phyloP scores from a whole-genome alignment of 2,113 vertebrate species.

The Struthio camelus region DNA sequence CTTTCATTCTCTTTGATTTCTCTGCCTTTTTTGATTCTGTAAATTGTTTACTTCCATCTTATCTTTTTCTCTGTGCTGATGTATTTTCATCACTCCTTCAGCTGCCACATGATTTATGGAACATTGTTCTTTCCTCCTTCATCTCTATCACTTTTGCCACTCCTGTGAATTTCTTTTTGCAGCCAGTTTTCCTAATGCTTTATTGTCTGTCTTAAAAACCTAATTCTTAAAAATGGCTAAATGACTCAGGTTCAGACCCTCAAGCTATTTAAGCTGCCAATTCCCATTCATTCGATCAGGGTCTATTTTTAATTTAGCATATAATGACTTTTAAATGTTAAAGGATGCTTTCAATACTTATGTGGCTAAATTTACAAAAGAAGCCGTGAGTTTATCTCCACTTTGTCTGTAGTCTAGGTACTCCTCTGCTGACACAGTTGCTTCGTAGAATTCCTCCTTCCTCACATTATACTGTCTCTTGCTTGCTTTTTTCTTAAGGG shows the following conservation, averaged over 20 bases:
- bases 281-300: background rate
- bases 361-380: background rate
- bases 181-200: background rate
- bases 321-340: background rate
- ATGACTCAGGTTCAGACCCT: background rate
- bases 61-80: background rate
- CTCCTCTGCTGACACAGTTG: background rate
- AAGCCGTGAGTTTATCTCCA: background rate
- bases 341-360: background rate
- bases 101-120: background rate
- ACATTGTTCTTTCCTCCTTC: background rate
- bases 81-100: background rate
- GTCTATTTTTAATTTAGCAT: background rate
- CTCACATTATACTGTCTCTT: background rate
- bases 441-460: background rate
- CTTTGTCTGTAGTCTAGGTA: background rate
- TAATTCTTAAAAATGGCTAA: background rate
- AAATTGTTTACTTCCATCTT: background rate
- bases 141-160: background rate
- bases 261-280: background rate
- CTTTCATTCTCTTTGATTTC: background rate
- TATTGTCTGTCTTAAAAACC: background rate
- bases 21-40: background rate
- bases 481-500: background rate
- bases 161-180: background rate